A percentile compares a stretch with the other conserved stretches of the same genome.
phyloP scores from a whole-genome alignment of 2,113 vertebrate species.

The Benitochromis conjunctus region DNA sequence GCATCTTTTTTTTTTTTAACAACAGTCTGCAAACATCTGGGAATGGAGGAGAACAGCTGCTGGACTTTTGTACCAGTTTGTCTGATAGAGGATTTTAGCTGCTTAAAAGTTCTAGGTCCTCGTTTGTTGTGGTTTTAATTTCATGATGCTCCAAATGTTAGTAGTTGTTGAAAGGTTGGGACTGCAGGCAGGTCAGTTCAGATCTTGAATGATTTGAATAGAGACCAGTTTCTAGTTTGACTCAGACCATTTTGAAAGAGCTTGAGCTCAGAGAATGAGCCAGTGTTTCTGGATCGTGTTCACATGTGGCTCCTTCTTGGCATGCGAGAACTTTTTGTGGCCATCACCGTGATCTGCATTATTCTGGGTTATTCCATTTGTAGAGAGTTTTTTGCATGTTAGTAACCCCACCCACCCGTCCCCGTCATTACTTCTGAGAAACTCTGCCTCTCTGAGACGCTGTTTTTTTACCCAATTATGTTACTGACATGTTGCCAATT shows the following conservation, averaged over 20 bases:
- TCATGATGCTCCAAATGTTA: background rate
- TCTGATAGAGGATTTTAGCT: background rate
- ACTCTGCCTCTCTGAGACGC: background rate
- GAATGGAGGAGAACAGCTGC: background rate
- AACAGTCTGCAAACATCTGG: background rate
- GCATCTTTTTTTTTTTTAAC: background rate
- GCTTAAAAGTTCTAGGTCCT: background rate
- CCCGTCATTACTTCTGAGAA: background rate
- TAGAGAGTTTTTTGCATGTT: accelerated
- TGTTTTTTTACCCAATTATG: background rate
- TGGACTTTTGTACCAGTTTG: background rate
- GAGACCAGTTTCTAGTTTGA: background rate
- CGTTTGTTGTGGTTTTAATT: background rate
- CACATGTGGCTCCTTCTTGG: background rate
- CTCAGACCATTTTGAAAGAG: background rate
- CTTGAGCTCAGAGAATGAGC: background rate
- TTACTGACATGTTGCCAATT: background rate
- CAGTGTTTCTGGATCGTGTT: background rate
- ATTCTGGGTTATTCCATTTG: background rate
- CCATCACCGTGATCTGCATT: background rate
- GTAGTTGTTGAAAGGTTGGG: background rate
- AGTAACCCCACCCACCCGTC: background rate
- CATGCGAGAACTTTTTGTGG: background rate
- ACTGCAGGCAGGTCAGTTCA: background rate
- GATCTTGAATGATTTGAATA: background rate